phyloP scores from a whole-genome alignment of 2,888 invertebrate genomes.

The Scotopteryx bipunctaria region DNA sequence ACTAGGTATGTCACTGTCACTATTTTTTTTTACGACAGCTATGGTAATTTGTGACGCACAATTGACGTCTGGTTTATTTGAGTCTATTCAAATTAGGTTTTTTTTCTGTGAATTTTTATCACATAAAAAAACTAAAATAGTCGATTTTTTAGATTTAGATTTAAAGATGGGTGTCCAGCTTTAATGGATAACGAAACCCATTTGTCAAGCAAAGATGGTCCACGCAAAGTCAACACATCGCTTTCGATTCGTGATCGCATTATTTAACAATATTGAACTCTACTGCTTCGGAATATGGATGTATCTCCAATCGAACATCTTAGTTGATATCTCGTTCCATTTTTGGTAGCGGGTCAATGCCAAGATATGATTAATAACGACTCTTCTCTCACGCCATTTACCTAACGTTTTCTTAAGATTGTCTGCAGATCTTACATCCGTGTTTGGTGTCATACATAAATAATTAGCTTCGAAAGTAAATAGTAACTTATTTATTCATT shows the following conservation, averaged over 20 bases:
- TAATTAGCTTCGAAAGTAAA: no score
- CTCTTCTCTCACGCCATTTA: not conserved
- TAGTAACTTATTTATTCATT: not conserved
- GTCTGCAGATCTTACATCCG: not conserved
- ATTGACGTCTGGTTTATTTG: no score
- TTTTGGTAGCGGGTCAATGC: conserved; percentile 53
- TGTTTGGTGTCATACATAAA: not conserved
- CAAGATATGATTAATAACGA: conserved; percentile 44
- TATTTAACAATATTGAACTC: conserved; percentile 33
- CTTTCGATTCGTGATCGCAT: conserved; percentile 49
- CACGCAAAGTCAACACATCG: conserved; percentile 33
- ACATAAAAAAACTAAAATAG: no score
- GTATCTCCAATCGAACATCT: conserved; percentile 32
- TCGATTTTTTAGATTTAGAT: no score
- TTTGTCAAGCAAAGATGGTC: conserved; percentile 51
- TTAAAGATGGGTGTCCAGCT: no score
- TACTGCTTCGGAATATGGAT: conserved; percentile 33
- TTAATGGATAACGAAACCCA: conserved; percentile 40
- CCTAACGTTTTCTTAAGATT: not conserved
- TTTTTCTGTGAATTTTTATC: no score
- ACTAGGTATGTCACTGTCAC: no score
- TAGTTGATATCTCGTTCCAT: conserved; percentile 43
- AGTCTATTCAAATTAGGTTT: no score
- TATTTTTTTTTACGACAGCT: no score
- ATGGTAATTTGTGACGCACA: not conserved